Base-by-base conservation (phyloP, 2,797 vertebrate genomes). In the Hippoglossus hippoglossus region DNA sequence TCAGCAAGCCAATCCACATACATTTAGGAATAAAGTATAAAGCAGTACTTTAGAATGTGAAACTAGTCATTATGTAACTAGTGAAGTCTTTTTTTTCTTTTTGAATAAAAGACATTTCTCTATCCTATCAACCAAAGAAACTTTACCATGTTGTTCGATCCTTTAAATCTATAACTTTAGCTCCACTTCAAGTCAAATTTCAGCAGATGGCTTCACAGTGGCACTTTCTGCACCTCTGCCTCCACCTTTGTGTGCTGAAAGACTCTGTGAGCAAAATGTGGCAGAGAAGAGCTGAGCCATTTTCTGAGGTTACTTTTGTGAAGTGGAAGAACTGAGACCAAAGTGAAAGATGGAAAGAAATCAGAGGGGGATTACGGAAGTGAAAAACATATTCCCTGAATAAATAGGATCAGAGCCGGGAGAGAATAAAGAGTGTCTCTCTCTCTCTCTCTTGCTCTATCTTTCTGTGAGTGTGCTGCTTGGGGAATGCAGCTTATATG, bases 391-490 rank as follows among this genome's bases (percentile, higher is more conserved):
- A 89, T 81, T 82, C 72, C 73, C 69, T 74, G 82, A 86, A 87
- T 89, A 89, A 91, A 92, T 74, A 91, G 70, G 81, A 90, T 90
- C 87, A 90, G 81, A 88, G 86, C 59, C 18, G 26, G 71, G 15
- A 54, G 64, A 84, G 85, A 87, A 83, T 80, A 85, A 86, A 87
- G 85, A 46, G 63, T 68, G 65, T 83, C 68, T 66, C 61, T 79
- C 61, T 67, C 13, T 80, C 28, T 68, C 50, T 61, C 49, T 61
- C 24, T 11, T n/a, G 63, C 26, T 71, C 53, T 68, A 5, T 82
- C 26, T 63, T n/a, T 11, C 16, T 77, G 61, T 47, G 53, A 53
- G 49, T 31, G 52, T 3, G 63, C 19, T 44, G 16, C 79, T 64
- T 44, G 53, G 85, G 87, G 71, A 86, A 79, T 55, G 63, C 79